Evolutionary conservation across 2,797 vertebrate species (phyloP).

Genomic region (Hemitrygon akajei): DNA sequence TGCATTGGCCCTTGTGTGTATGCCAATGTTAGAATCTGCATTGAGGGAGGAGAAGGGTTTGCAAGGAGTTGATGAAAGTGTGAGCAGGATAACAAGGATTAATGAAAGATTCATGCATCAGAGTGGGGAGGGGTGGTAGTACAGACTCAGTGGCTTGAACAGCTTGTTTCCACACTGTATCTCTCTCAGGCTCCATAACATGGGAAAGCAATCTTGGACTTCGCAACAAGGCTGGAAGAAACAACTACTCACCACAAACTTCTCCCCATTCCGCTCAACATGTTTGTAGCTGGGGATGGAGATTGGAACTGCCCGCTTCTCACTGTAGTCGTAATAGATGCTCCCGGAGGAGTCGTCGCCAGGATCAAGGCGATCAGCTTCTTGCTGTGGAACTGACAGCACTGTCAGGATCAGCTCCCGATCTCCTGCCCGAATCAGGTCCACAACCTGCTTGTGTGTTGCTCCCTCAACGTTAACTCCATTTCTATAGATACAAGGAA

Average conservation of each 20-base stretch:
- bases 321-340: slow-evolving; percentile 91
- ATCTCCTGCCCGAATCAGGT: slow-evolving; percentile 90
- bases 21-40: no score
- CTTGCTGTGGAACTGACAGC: slow-evolving; percentile 83
- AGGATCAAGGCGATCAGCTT: slow-evolving; percentile 84
- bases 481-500: slow-evolving; percentile 61
- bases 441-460: slow-evolving; percentile 96
- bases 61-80: no score
- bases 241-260: slow-evolving; percentile 80
- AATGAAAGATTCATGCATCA: no score
- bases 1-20: no score
- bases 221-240: neutral
- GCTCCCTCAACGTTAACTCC: slow-evolving; percentile 91
- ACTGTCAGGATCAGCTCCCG: slow-evolving; percentile 83
- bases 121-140: no score
- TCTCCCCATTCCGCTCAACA: slow-evolving; percentile 85
- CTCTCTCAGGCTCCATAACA: neutral
- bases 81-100: no score
- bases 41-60: no score
- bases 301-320: slow-evolving; percentile 94
- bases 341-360: slow-evolving; percentile 80
- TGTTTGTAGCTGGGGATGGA: slow-evolving; percentile 96
- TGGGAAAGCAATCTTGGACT: neutral
- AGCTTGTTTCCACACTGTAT: no score
- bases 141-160: no score